Evolutionary conservation across 2,888 invertebrate species (phyloP), one percentile per base, ranked within the genome.

Genomic region (Conops quadrifasciatus): DNA sequence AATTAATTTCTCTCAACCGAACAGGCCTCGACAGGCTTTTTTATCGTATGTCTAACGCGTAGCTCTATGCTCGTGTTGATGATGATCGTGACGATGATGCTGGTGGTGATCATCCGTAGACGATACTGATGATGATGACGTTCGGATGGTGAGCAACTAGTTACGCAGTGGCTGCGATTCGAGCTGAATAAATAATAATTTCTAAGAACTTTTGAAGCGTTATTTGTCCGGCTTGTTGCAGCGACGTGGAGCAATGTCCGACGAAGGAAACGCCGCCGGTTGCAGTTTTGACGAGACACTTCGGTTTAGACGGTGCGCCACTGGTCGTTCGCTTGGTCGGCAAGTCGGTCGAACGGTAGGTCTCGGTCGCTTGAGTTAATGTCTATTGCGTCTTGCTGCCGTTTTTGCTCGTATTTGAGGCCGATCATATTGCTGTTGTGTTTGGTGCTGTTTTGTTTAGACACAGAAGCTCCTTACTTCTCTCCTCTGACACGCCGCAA

Each of bases 101-200:
- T 9, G n/a, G 15, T 3, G 49, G 9, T 19, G 64, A 26, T 21
- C 19, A 56, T n/a, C 11, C n/a, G n/a, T n/a, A n/a, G 64, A 49
- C 13, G 49, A 64, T n/a, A 26, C 49, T 24, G 28, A 19, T 13
- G 13, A n/a, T 11, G 30, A 11, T 15, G 51, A 19, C 24, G 24
- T 19, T 15, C 36, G 36, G 36, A 9, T 36, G 4, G 36, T 9
- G 36, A 36, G 36, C 5, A 47, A 36, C 53, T 30, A 53, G 43
- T 43, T 28, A 56, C 28, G 66, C 19, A 36, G 56, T 15, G 24
- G 36, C 19, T 21, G 21, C 19, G 19, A 53, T 53, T 74, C 74
- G 66, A 74, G 66, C 45, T 24, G 73, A 74, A 74, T 73, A 75
- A 75, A 75, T 75, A 74, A 74, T 74, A 74, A 73, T 67, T 74